Evolutionary conservation across 2,113 vertebrate species (phyloP).

Genomic region (Euleptes europaea): DNA sequence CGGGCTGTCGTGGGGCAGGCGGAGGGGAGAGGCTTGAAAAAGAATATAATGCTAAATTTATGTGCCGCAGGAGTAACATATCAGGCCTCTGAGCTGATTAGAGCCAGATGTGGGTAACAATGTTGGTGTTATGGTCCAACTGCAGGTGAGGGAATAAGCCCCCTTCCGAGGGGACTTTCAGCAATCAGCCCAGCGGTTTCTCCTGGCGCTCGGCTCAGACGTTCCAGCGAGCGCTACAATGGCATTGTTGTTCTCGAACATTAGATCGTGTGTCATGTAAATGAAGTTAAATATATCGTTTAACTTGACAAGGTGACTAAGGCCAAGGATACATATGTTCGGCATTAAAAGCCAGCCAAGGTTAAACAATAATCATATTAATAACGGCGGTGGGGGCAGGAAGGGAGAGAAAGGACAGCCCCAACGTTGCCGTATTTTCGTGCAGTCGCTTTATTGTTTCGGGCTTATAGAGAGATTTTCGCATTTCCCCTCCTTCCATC

Average conservation of each 20-base stretch:
- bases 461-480: conserved; percentile 83
- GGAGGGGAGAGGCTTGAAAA: conserved; percentile 67
- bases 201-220: conserved; percentile 74
- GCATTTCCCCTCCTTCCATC: conserved; percentile 73
- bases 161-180: conserved; percentile 73
- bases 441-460: conserved; percentile 69
- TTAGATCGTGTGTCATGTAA: conserved; percentile 85
- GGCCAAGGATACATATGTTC: conserved; percentile 81
- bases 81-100: conserved; percentile 80
- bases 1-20: background rate
- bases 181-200: conserved; percentile 80
- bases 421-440: conserved; percentile 70
- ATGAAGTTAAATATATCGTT: conserved; percentile 79
- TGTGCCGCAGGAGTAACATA: conserved; percentile 79
- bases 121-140: conserved; percentile 82
- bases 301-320: conserved; percentile 82
- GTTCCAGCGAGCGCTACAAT: conserved; percentile 83
- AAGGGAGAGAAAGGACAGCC: conserved; percentile 16
- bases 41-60: conserved; percentile 83
- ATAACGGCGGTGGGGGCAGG: conserved; percentile 45
- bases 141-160: conserved; percentile 85
- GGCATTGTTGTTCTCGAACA: conserved; percentile 82
- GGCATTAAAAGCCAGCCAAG: conserved; percentile 75
- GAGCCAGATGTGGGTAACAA: conserved; percentile 85
- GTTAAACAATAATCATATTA: conserved; percentile 75